A percentile compares a stretch with the other conserved stretches of the same genome.
Conservation (phyloP, 2,888 invertebrate species). For the Campoplex nolae region DNA sequence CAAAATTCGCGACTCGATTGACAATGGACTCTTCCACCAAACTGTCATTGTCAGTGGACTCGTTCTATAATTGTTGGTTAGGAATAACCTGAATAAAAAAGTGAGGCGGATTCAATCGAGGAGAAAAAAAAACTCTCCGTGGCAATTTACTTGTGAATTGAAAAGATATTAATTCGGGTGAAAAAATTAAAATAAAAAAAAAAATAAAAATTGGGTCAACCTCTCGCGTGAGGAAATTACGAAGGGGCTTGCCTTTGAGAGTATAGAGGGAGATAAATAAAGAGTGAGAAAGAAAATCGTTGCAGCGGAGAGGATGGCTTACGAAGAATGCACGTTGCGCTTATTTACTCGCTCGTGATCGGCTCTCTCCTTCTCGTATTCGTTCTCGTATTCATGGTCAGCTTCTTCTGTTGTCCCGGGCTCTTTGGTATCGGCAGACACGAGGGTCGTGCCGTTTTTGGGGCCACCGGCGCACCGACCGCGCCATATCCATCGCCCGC, state of each 20-base stretch:
- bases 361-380: constrained; percentile 64
- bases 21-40: not conserved
- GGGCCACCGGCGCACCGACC: constrained; percentile 54
- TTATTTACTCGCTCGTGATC: constrained; percentile 71
- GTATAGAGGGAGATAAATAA: not conserved
- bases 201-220: not conserved
- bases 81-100: not conserved
- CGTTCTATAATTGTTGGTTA: not conserved
- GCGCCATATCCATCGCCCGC: constrained; percentile 70
- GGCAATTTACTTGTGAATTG: not conserved
- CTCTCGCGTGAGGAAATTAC: constrained; percentile 12
- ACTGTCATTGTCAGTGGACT: constrained; percentile 20
- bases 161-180: not conserved
- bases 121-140: constrained; percentile 24
- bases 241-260: not conserved
- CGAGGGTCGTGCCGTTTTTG: constrained; percentile 65
- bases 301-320: constrained; percentile 57
- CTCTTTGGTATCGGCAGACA: constrained; percentile 70
- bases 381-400: constrained; percentile 61
- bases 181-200: not conserved
- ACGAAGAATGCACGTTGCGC: constrained; percentile 68
- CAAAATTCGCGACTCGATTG: constrained; percentile 7
- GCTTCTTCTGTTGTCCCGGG: constrained; percentile 67
- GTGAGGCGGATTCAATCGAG: not conserved
- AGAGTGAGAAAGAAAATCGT: not conserved